Conservation (phyloP, 2,888 invertebrate genomes). For the Bombyx huttoni region DNA sequence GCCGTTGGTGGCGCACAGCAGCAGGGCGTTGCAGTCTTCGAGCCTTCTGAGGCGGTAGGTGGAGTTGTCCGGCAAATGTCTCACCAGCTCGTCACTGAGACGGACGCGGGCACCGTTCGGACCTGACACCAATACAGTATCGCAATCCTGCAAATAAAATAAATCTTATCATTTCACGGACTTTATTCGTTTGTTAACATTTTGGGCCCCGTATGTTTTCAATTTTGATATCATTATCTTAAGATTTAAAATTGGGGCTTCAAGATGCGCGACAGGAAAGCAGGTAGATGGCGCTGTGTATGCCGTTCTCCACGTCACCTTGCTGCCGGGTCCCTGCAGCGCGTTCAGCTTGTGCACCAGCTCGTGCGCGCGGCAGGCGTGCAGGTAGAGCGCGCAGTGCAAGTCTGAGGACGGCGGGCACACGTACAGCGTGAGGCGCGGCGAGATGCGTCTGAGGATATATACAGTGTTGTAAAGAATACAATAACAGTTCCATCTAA, state of each 20-base stretch:
- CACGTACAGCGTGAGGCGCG: conserved; percentile 87
- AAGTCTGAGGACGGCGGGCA: conserved; percentile 51
- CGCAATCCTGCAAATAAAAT: conserved; percentile 62
- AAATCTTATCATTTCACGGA: too few species aligned
- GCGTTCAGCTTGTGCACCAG: conserved; percentile 75
- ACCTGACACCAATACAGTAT: conserved; percentile 81
- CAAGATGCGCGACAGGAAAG: conserved; percentile 71
- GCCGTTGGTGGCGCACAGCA: conserved; percentile 22
- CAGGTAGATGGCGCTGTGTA: conserved; percentile 87
- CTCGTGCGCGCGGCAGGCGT: conserved; percentile 76
- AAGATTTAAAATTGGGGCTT: too few species aligned
- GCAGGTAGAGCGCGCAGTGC: conserved; percentile 88
- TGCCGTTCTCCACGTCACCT: conserved; percentile 17
- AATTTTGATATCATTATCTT: too few species aligned
- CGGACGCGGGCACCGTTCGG: conserved; percentile 88
- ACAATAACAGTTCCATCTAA: too few species aligned
- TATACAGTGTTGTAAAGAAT: too few species aligned
- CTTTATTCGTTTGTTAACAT: too few species aligned
- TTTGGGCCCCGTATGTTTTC: too few species aligned
- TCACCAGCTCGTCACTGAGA: conserved; percentile 87
- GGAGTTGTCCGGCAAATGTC: conserved; percentile 81
- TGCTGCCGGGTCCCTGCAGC: conserved; percentile 38
- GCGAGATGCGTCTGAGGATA: conserved; percentile 66
- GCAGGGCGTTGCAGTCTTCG: conserved; percentile 32
- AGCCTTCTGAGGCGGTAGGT: conserved; percentile 45